phyloP scores from a whole-genome alignment of 37 sponge, comb jelly and placozoan genomes.

The Mnemiopsis leidyi region DNA sequence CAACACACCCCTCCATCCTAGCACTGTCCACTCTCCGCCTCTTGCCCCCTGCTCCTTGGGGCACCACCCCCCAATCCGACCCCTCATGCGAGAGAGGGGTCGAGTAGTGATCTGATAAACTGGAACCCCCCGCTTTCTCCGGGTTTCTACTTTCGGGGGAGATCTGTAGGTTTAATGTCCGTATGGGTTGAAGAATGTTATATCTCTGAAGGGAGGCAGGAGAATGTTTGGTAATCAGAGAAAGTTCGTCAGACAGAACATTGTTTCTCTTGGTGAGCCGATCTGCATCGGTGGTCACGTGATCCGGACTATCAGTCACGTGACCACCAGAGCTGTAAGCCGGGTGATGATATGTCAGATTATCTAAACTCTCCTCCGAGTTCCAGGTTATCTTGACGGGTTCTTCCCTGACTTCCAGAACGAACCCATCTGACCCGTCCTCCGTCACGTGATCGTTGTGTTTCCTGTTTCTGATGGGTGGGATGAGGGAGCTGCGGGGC shows the following conservation, averaged over 20 bases:
- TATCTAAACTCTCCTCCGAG: background rate
- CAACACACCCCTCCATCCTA: background rate
- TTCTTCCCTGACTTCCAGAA: background rate
- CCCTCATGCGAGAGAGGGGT: background rate
- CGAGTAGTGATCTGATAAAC: background rate
- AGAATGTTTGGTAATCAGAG: background rate
- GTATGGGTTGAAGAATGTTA: background rate
- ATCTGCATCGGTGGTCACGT: background rate
- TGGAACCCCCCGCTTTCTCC: background rate
- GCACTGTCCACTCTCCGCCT: background rate
- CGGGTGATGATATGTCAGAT: background rate
- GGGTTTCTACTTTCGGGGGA: background rate
- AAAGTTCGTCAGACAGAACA: background rate
- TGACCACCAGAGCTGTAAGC: background rate
- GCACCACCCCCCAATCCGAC: background rate
- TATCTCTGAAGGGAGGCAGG: background rate
- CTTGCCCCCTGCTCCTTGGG: background rate
- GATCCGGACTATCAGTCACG: background rate
- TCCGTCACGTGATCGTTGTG: background rate
- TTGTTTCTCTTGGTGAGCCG: background rate
- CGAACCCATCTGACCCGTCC: background rate
- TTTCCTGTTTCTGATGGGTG: background rate
- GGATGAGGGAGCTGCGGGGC: background rate
- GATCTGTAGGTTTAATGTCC: background rate
- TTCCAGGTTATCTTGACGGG: background rate